Evolutionary conservation across 92 coral and sea anemone genomes (phyloP), one percentile per base, ranked within the genome.

Genomic region (Montipora capitata): DNA sequence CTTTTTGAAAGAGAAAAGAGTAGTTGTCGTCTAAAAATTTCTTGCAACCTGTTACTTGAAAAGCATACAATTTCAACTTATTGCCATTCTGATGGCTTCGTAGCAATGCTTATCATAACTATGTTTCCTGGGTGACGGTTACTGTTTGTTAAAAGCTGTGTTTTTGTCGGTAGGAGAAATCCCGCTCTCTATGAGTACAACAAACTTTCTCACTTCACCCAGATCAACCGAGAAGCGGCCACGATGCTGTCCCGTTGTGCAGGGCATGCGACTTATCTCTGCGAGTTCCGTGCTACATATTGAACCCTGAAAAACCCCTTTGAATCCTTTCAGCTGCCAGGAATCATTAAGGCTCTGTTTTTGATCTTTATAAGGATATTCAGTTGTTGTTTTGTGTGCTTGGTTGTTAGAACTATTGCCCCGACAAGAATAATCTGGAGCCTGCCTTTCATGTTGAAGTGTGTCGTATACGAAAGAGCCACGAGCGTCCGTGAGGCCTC

Each of bases 211-310:
- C 13, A 82, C 70, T 10, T 82, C 68, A 40, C 86, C 86, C 77
- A 82, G 52, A 40, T 82, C 86, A 40, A 82, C 69, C 5, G 86
- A 82, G 78, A 82, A 82, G 49, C 78, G 78, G 38, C 86, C 78
- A 18, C 78, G 86, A 72, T 44, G 58, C 10, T 18, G 4, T 11
- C 57, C 8, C 40, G 3, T 40, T 12, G 57, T n/a, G 18, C 43
- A 0, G 3, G 2, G 20, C 40, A 1, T 3, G 7, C 12, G 4
- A 9, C 27, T 49, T 40, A 67, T 39, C 14, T 80, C 75, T 49
- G 40, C 7, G 27, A 48, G 18, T 20, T 67, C 69, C 2, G 20
- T 13, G 41, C 65, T 38, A 45, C 45, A 7, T 4, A 4, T 41
- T 40, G 54, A 54, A 12, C 27, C 17, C 16, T 82, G 69, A 82